These are phyloP conservation scores for Zeus faber DNA, from an alignment of 2,113 vertebrate genomes.

Conservation along the genomic window DNA sequence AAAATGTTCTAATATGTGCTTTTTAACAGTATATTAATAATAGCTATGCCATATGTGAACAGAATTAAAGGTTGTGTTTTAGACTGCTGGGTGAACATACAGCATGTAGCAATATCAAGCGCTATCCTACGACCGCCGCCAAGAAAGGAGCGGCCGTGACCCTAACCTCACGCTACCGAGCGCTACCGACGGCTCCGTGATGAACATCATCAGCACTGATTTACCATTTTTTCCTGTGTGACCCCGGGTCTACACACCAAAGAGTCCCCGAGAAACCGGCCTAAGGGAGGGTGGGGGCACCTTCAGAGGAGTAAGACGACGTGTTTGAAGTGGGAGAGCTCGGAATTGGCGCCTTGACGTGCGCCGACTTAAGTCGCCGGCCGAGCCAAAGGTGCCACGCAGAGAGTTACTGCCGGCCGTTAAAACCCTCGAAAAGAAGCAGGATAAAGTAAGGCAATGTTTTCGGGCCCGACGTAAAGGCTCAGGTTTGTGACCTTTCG, in stretches of 20 bases:
- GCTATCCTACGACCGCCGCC: too few species aligned
- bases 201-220: neutral
- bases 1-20: too few species aligned
- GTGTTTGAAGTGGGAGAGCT: conserved; percentile 46
- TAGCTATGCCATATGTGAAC: too few species aligned
- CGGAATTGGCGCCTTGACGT: conserved; percentile 40
- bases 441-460: conserved; percentile 46
- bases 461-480: conserved; percentile 35
- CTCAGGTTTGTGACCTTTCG: conserved; percentile 13
- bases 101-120: too few species aligned
- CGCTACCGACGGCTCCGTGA: too few species aligned
- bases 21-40: too few species aligned
- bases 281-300: conserved; percentile 40
- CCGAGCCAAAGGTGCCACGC: conserved; percentile 27
- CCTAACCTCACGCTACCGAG: neutral
- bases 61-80: too few species aligned
- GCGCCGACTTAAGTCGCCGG: conserved; percentile 13
- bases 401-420: conserved; percentile 34
- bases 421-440: conserved; percentile 19
- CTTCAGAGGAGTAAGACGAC: conserved; percentile 25
- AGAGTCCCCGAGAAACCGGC: conserved; percentile 29
- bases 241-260: neutral
- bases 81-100: too few species aligned
- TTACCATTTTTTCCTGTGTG: neutral
- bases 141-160: neutral